Percentiles rank a stretch among this genome's conserved stretches.
These are phyloP conservation scores for Tromatobia lineatoria DNA, from an alignment of 2,888 invertebrate species.

Conservation along the genomic window DNA sequence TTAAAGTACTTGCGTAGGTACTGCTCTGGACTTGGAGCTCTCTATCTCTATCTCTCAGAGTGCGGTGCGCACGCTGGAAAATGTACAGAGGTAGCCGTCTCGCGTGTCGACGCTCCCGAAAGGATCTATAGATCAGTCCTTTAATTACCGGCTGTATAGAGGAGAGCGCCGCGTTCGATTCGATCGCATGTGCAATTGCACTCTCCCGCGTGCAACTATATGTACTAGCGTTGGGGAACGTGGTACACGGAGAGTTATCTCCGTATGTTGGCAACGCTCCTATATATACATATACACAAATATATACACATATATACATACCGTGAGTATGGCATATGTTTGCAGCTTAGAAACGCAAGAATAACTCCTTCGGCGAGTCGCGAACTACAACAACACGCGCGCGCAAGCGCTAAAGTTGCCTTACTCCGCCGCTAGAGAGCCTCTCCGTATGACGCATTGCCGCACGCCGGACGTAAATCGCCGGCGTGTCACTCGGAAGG, in stretches of 20 bases:
- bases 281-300: background rate
- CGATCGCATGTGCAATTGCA: conserved; percentile 63
- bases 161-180: conserved; percentile 63
- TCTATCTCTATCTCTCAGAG: conserved; percentile 42
- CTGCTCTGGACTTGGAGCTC: conserved; percentile 25
- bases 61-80: background rate
- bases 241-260: conserved; percentile 30
- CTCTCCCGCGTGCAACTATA: conserved; percentile 36
- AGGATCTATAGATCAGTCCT: conserved; percentile 80
- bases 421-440: conserved; percentile 1
- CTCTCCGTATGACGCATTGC: conserved; percentile 60
- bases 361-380: conserved; percentile 49
- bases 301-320: background rate
- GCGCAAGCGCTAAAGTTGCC: background rate
- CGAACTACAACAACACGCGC: background rate
- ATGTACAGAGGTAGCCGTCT: conserved; percentile 69
- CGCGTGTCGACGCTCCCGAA: conserved; percentile 77
- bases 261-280: conserved; percentile 10
- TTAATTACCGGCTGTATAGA: conserved; percentile 74
- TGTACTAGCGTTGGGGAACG: conserved; percentile 3
- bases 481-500: conserved; percentile 53
- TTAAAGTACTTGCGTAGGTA: conserved; percentile 37
- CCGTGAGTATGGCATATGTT: conserved; percentile 1
- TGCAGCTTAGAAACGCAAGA: conserved; percentile 49
- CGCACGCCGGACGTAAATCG: conserved; percentile 58